Base-by-base conservation (phyloP, 2,888 invertebrate species). In the Timandra comae region DNA sequence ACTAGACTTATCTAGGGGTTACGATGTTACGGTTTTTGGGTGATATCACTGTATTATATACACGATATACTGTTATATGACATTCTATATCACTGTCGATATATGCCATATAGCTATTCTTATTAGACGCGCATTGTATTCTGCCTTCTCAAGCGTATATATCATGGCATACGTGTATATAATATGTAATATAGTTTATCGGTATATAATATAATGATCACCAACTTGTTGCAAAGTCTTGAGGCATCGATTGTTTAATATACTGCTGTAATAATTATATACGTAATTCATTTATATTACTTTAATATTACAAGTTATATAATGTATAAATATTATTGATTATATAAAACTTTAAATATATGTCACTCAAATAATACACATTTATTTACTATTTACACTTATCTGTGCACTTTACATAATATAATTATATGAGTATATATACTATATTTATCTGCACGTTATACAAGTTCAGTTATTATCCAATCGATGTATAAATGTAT, bases 1-100 rank as follows among this genome's bases (percentile, higher is more conserved):
- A 77, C 73, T 73, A 72, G 65, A 52, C 63, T 75, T 71, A 52
- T 53, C 37, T 67, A 67, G 59, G 41, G 44, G 56, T 33, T 36
- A 35, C 25, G 30, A 35, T 31, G 36, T 40, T 31, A 30, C 25
- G 22, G 34, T 29, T 38, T 31, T 29, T 27, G 12, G 12, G 42
- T 49, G 49, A 44, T 43, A 43, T 48, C 43, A 46, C 41, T 49
- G 38, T 39, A 38, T 27, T 31, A 38, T 38, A 34, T 33, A n/a
- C n/a, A n/a, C n/a, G n/a, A n/a, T n/a, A n/a, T n/a, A n/a, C n/a
- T n/a, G n/a, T n/a, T n/a, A n/a, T n/a, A n/a, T n/a, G n/a, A n/a
- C n/a, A n/a, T n/a, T n/a, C n/a, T n/a, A n/a, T n/a, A n/a, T n/a
- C n/a, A n/a, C n/a, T n/a, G n/a, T n/a, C n/a, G n/a, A n/a, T n/a